Evolutionary conservation across 2,797 vertebrate species (phyloP), one percentile per base, ranked within the genome.

Genomic region (Knipowitschia caucasica): DNA sequence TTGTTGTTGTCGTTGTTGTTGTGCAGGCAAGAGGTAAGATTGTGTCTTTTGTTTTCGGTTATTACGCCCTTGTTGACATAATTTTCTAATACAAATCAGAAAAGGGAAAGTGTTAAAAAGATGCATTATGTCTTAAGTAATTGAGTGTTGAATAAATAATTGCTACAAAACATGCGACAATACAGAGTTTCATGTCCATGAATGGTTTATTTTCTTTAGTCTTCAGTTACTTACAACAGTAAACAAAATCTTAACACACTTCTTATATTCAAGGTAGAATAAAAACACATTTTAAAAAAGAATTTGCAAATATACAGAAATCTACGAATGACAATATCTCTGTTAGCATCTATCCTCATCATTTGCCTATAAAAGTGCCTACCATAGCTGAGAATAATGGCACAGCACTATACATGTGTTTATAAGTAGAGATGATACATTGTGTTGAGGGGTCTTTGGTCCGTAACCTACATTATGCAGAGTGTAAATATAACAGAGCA

Each of bases 161-260:
- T 10, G 12, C 4, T 11, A 1, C 4, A 43, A 14, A 42, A 23
- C 27, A 54, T 29, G 42, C 30, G 50, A 30, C 23, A 9, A 56
- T 2, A 25, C 29, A 7, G 20, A 7, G 4, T 5, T 29, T 36
- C 50, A 39, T 51, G 24, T 63, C 7, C 52, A 59, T 73, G 54
- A 68, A 45, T 60, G 39, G 20, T 84, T 78, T 80, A 80, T 77
- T 77, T 62, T 57, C 36, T 71, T 72, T 52, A 74, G 61, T 75
- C 59, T 31, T 74, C 35, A 69, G 52, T 52, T 63, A n/a, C 40
- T 71, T 66, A 78, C 62, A 67, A 65, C 35, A 60, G 34, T 56
- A 54, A 20, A 60, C 31, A 59, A 2, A 30, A 33, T 67, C n/a
- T 40, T 49, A 24, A 50, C 38, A 59, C 38, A 62, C 31, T 43